Evolutionary conservation across 2,797 vertebrate species (phyloP), one percentile per base, ranked within the genome.

Genomic region (Acridotheres tristis): DNA sequence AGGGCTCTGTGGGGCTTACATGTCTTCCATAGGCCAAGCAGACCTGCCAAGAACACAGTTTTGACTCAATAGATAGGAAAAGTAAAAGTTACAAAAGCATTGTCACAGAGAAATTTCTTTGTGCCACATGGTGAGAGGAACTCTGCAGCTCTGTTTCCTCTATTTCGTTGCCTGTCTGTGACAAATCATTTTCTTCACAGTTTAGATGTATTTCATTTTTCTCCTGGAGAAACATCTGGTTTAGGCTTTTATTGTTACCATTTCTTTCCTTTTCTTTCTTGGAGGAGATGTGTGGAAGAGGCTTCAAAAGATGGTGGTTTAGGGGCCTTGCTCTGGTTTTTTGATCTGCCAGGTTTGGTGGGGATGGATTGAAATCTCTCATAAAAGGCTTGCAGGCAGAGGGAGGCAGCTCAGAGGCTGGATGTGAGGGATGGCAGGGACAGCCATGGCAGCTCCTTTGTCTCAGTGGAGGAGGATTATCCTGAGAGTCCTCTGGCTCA

Each of bases 41-140:
- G 34, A 80, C 63, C 86, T 91, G 79, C 57, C 54, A 77, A 85
- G 77, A 93, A 19, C 51, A 93, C 48, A 40, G n/a, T 9, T 78
- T 55, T 36, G 55, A 22, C 36, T 75, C 62, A 54, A 17, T 1
- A 19, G 51, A 25, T 25, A 54, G 36, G 48, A 67, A 75, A 85
- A 89, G 50, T 29, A 75, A 59, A 40, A 69, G 73, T 92, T 85
- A 51, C 12, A 69, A 67, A 69, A 51, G 53, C 36, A 59, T 40
- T 48, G 25, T 66, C 74, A 62, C n/a, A 53, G 83, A 89, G 86
- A 80, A 29, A 9, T 50, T 94, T 65, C 19, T 19, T 32, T 61
- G 53, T 65, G 36, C 66, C 45, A 13, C 36, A 19, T n/a, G 30
- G 40, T 51, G 23, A 81, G 62, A 65, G 38, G 54, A 76, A 20